Evolutionary conservation across 2,888 invertebrate genomes (phyloP), one percentile per base, ranked within the genome.

Genomic region (Tipula unca): DNA sequence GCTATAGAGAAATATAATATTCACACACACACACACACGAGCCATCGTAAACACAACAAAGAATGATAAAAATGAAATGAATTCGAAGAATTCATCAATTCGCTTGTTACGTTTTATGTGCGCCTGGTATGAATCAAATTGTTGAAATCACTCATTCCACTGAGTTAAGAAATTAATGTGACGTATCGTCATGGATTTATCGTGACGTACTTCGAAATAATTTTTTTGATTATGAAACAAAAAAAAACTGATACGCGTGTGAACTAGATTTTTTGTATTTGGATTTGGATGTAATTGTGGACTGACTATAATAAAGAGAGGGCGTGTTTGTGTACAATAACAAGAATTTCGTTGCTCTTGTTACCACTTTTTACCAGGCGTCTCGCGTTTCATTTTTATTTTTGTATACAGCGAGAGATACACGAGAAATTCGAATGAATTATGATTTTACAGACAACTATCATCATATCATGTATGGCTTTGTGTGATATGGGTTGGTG

Each of bases 21-120:
- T 6, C 32, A 32, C 4, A 25, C 14, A 69, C 48, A 54, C n/a
- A 54, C 48, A 54, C 4, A 54, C 48, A 54, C 0, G n/a, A 54
- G 8, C 48, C 48, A 5, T 10, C n/a, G 17, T 54, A 54, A 54
- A 69, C 20, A 69, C 6, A 69, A 69, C 69, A 69, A 69, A 69
- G 69, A 69, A 69, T 69, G 69, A 69, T 69, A 69, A 69, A 69
- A 69, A 69, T 69, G 69, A 69, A 69, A 69, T 69, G 69, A 69
- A 69, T 69, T 69, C 69, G 69, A 69, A 69, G 69, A 69, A 69
- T 69, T 69, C 69, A 69, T 25, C 69, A 25, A 10, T 25, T 69
- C 10, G 1, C 25, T 8, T 20, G 25, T 25, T 69, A 5, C 10
- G 25, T 25, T n/a, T 69, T 13, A 20, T 69, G 20, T 1, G 69